phyloP scores from a whole-genome alignment of 1,140 invertebrate genomes.

The Lethocerus indicus region DNA sequence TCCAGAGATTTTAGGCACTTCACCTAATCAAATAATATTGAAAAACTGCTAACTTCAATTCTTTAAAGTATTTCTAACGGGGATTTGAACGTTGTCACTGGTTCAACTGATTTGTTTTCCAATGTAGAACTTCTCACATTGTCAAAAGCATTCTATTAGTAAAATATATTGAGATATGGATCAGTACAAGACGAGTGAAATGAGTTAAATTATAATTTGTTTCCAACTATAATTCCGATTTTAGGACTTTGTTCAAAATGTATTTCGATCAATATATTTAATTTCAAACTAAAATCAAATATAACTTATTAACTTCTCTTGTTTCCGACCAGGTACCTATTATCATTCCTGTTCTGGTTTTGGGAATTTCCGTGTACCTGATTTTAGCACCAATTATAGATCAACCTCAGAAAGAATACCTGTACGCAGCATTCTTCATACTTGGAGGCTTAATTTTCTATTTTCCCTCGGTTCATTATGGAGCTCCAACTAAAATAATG shows the following conservation, averaged over 20 bases:
- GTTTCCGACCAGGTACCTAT: conserved; percentile 54
- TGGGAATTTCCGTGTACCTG: conserved; percentile 76
- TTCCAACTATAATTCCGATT: too few species aligned
- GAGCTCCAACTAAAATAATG: conserved; percentile 63
- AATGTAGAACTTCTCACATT: background rate
- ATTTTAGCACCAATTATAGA: conserved; percentile 86
- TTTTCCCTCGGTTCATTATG: conserved; percentile 81
- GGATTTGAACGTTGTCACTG: too few species aligned
- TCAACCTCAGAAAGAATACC: conserved; percentile 74
- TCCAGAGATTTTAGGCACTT: too few species aligned
- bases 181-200: too few species aligned
- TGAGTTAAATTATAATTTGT: too few species aligned
- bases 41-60: too few species aligned
- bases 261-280: too few species aligned
- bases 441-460: conserved; percentile 77
- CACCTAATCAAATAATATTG: too few species aligned
- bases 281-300: too few species aligned
- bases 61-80: too few species aligned
- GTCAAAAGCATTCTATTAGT: background rate
- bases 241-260: too few species aligned
- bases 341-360: conserved; percentile 72
- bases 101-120: too few species aligned
- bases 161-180: background rate
- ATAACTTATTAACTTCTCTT: conserved; percentile 4
- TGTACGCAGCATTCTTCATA: conserved; percentile 82